Percentiles rank a stretch among this genome's conserved stretches.
Conservation (phyloP, 2,797 vertebrate species). For the Oreochromis mossambicus region DNA sequence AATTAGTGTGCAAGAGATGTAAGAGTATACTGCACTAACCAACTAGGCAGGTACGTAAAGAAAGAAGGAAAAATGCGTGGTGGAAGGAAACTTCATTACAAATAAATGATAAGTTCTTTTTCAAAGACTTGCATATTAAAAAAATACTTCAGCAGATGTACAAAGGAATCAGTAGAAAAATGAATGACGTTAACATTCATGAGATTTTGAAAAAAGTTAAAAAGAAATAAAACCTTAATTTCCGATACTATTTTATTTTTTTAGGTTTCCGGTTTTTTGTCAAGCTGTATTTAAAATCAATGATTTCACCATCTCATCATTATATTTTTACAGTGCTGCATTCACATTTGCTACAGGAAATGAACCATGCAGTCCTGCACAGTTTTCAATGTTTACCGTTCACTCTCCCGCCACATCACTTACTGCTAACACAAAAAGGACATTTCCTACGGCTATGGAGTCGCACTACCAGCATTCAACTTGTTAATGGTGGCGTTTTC, state of each 20-base stretch:
- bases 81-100: background rate
- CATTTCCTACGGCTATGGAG: background rate
- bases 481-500: background rate
- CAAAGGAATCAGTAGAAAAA: background rate
- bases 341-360: background rate
- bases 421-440: background rate
- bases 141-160: background rate
- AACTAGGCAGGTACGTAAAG: background rate
- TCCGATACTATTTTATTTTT: background rate
- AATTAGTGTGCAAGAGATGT: constrained; percentile 22
- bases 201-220: background rate
- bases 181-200: background rate
- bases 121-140: background rate
- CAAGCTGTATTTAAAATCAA: background rate
- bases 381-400: background rate
- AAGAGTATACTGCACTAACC: background rate
- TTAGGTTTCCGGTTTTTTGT: background rate
- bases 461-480: background rate
- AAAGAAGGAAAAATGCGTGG: background rate
- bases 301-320: background rate
- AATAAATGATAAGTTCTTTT: background rate
- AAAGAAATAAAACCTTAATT: background rate
- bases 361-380: background rate
- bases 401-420: background rate
- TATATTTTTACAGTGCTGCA: background rate